Evolutionary conservation across 2,113 vertebrate species (phyloP).

Genomic region (Gallinago jamesoni): DNA sequence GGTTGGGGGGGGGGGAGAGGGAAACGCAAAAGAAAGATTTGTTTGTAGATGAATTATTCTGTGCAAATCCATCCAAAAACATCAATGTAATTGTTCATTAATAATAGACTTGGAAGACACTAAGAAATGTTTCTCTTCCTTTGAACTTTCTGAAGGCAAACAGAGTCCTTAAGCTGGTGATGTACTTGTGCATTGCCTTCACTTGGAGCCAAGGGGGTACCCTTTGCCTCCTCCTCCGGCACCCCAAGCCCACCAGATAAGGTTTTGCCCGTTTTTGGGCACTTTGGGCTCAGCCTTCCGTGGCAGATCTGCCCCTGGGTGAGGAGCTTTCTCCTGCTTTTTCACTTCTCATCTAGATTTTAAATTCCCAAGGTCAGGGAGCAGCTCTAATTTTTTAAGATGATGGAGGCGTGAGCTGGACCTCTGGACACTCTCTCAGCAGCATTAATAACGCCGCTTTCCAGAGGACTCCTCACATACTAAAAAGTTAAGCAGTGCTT

Average conservation of each 20-base stretch:
- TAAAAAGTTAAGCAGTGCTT: not conserved
- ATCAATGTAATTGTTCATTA: conserved; percentile 47
- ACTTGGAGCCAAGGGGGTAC: not conserved
- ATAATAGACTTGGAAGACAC: conserved; percentile 66
- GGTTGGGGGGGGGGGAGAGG: not conserved
- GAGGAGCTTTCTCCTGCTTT: not conserved
- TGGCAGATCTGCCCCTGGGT: not conserved
- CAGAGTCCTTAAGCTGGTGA: not conserved
- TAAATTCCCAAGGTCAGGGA: not conserved
- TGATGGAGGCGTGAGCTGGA: not conserved
- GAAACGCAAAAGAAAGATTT: conserved; percentile 69
- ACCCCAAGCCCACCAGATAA: not conserved
- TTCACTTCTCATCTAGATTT: not conserved
- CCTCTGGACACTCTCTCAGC: not conserved
- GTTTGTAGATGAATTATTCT: conserved; percentile 72
- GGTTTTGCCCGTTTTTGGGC: not conserved
- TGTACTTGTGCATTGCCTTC: not conserved
- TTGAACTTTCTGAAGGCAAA: conserved; percentile 68
- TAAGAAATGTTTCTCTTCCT: conserved; percentile 60
- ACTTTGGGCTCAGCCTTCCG: not conserved
- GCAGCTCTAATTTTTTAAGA: not conserved
- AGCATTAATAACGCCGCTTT: not conserved
- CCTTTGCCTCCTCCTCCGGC: not conserved
- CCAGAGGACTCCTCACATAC: not conserved
- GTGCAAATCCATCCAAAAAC: conserved; percentile 66